Conservation (phyloP, 2,888 invertebrate genomes). For the Mamestra brassicae region DNA sequence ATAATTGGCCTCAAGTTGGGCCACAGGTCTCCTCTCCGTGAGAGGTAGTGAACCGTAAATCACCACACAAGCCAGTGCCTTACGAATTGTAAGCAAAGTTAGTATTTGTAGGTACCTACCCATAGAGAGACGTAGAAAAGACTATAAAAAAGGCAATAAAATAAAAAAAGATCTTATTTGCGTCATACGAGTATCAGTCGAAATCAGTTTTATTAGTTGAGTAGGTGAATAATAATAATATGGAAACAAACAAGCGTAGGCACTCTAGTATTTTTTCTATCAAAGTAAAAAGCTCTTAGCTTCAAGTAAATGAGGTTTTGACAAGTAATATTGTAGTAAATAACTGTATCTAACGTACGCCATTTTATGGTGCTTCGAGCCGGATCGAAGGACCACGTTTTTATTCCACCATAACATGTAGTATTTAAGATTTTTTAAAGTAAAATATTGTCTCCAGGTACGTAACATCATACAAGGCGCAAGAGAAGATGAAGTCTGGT, state of each 20-base stretch:
- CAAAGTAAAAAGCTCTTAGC: background rate
- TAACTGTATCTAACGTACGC: background rate
- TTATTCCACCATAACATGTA: background rate
- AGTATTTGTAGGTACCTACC: too few relatives aligned
- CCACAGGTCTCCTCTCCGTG: too few relatives aligned
- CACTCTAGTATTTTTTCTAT: background rate
- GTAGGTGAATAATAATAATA: background rate
- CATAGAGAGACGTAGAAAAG: too few relatives aligned
- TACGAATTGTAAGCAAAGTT: too few relatives aligned
- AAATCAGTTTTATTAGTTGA: background rate
- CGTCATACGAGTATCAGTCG: background rate
- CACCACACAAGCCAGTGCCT: too few relatives aligned
- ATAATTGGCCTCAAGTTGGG: too few relatives aligned
- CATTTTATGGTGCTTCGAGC: background rate
- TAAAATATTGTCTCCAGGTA: conserved; percentile 80
- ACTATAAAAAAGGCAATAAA: too few relatives aligned
- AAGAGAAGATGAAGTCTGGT: conserved; percentile 93
- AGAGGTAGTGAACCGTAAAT: too few relatives aligned
- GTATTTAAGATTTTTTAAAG: background rate
- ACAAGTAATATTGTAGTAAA: background rate
- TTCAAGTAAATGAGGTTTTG: background rate
- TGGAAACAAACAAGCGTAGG: too few relatives aligned
- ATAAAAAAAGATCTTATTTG: background rate
- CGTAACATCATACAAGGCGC: conserved; percentile 92
- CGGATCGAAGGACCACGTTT: background rate